Evolutionary conservation across 2,888 invertebrate genomes (phyloP), one percentile per base, ranked within the genome.

Genomic region (Stegana nigrithorax): DNA sequence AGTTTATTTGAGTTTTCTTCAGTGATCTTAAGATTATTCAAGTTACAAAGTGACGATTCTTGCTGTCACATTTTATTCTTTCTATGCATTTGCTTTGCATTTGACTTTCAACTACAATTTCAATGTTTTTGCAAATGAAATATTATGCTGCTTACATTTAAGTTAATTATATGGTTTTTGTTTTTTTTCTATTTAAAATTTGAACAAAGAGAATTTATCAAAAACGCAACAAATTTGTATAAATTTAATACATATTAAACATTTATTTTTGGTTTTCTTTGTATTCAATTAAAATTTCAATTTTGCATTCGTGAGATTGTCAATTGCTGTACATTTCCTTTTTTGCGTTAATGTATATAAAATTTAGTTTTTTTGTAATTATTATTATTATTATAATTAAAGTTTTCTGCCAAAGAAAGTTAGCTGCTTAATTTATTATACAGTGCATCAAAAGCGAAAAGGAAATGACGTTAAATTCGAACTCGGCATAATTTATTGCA

Each of bases 271-370:
- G 21, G 59, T 62, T 51, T 53, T 64, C 56, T 61, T 61, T 65
- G 65, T 64, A 65, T 65, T n/a, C n/a, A n/a, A n/a, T n/a, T n/a
- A n/a, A n/a, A n/a, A n/a, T n/a, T 61, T 66, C 59, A 60, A 64
- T 59, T 67, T 65, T 55, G 62, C 67, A 63, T 67, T 67, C 56
- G 65, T 70, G 75, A 73, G 80, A 80, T 81, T 81, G 80, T 80
- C 81, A 74, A 72, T 75, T 75, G 81, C 80, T 78, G 70, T 72
- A 61, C 64, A 61, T 26, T 19, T n/a, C 17, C n/a, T 36, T 39
- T 19, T 27, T 8, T 26, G 19, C 10, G 19, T 21, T 36, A 29
- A 19, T 17, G 21, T 42, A 19, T 12, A 45, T 29, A 62, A 64
- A 66, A 64, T 62, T 62, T 55, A 29, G 62, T 29, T 59, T 25